Evolutionary conservation across 2,888 invertebrate species (phyloP), one percentile per base, ranked within the genome.

Genomic region (Notodonta ziczac): DNA sequence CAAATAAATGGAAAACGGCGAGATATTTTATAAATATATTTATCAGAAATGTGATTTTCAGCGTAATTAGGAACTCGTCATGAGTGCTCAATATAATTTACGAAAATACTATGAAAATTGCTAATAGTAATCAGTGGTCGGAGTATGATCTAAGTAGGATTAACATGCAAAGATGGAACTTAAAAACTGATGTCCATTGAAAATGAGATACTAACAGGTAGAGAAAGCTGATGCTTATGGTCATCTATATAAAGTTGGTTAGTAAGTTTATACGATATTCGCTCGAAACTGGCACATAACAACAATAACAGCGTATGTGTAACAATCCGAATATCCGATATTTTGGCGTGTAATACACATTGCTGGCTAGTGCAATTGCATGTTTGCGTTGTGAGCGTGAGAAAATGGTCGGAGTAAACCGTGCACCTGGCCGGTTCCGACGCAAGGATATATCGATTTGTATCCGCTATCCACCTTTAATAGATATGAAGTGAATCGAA

Each of bases 361-460:
- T 51, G 53, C 53, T 12, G 57, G 14, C 54, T 64, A 65, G 53
- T 58, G 57, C 56, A 61, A 59, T 72, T 57, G 60, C 56, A 54
- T 65, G 58, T 68, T 64, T 63, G 66, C 72, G 66, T 73, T 70
- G 35, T 74, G 75, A 79, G 69, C 80, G 81, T 83, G 84, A 77
- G 82, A 82, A 82, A 76, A 61, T 60, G 60, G 61, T 59, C 59
- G 61, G 58, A 62, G 66, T 57, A 66, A 64, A 68, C 58, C 60
- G 61, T 73, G 73, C 78, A 80, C 81, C 83, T 80, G 84, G 78
- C 66, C 60, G 69, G 66, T 69, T 71, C 67, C 67, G 62, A 42
- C 44, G 64, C 70, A 68, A 69, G 63, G 65, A 64, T 78, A 64
- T 78, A 82, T 80, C 73, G 81, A 84, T 82, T 77, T 70, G 72